Percentiles rank a stretch among this genome's conserved stretches.
These are phyloP conservation scores for Porites australiensis DNA, from an alignment of 64 coral and sea anemone genomes.

Conservation along the genomic window DNA sequence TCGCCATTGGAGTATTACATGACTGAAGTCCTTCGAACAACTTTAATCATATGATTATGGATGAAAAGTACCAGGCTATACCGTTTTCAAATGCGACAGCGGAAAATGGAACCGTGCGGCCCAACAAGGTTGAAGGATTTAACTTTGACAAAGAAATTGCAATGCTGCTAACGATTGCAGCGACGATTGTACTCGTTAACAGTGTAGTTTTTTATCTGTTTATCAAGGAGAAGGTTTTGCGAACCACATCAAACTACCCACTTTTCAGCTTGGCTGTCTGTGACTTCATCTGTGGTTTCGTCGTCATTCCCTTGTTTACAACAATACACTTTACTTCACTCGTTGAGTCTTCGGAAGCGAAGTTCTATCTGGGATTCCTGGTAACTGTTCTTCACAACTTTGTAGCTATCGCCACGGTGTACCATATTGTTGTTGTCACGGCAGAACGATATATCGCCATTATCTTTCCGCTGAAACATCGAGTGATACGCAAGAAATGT, in stretches of 20 bases:
- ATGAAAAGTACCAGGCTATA: background rate
- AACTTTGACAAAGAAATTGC: background rate
- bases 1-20: no score
- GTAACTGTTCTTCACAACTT: constrained; percentile 40
- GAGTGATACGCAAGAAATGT: background rate
- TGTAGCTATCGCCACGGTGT: constrained; percentile 14
- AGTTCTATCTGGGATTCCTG: constrained; percentile 30
- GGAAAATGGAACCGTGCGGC: background rate
- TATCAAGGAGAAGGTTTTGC: background rate
- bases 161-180: constrained; percentile 16
- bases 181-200: constrained; percentile 5
- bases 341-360: background rate
- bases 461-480: constrained; percentile 33
- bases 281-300: constrained; percentile 4
- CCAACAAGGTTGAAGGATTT: no score
- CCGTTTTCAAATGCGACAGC: background rate
- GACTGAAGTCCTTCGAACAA: no score
- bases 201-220: constrained; percentile 36
- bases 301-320: constrained; percentile 25
- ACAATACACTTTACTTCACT: background rate
- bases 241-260: constrained; percentile 36
- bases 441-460: constrained; percentile 31
- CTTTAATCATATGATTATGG: no score
- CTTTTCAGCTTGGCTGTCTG: constrained; percentile 35
- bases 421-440: constrained; percentile 26